Conservation (phyloP, 64 coral and sea anemone genomes). For the Hydrozoanthus tunicans region DNA sequence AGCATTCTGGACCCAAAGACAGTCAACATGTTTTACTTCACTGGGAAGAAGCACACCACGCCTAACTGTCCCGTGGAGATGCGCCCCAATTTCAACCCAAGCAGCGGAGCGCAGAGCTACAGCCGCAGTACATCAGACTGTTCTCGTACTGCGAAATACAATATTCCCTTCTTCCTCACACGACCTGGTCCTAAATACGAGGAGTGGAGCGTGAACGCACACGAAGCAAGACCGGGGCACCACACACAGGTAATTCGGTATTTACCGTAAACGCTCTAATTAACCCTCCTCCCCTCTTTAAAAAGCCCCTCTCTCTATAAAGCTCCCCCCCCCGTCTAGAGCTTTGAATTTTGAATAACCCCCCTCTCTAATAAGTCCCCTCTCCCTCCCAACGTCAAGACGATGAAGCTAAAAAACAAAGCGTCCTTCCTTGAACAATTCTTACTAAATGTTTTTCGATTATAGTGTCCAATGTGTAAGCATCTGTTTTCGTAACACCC, state of each 20-base stretch:
- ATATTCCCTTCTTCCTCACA: slow-evolving; percentile 76
- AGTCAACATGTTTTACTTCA: slow-evolving; percentile 75
- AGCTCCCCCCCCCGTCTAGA: no score
- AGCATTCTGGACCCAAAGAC: slow-evolving; percentile 86
- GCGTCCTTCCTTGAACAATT: no score
- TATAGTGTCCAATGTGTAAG: no score
- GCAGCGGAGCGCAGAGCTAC: slow-evolving; percentile 75
- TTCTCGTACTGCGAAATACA: slow-evolving; percentile 63
- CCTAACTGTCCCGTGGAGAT: slow-evolving; percentile 85
- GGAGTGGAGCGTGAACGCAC: slow-evolving; percentile 92
- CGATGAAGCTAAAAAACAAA: no score
- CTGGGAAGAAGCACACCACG: slow-evolving; percentile 78
- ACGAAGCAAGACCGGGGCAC: slow-evolving; percentile 91
- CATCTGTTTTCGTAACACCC: no score
- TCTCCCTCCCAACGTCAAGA: no score
- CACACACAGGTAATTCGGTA: slow-evolving; percentile 77
- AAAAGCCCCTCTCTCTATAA: no score
- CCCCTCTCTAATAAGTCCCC: no score
- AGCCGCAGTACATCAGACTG: slow-evolving; percentile 24
- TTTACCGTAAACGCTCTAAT: no score
- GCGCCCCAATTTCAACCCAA: slow-evolving; percentile 75
- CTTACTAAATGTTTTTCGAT: no score
- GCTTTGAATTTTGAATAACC: no score
- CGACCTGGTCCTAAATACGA: slow-evolving; percentile 75
- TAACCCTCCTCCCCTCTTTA: no score